Evolutionary conservation across 2,888 invertebrate genomes (phyloP).

Genomic region (Mimumesa dahlbomi): DNA sequence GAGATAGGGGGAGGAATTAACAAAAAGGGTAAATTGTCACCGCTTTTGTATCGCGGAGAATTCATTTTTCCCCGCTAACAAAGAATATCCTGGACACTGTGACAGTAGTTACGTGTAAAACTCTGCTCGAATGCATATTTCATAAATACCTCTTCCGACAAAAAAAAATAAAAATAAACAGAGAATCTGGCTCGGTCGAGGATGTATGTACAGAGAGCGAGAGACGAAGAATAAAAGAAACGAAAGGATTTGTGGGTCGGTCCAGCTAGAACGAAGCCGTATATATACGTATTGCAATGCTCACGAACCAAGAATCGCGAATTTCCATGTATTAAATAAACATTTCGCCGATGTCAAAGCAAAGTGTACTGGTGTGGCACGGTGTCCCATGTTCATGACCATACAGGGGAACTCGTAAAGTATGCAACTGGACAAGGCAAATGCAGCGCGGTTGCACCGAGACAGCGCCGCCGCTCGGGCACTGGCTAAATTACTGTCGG

Average conservation of each 20-base stretch:
- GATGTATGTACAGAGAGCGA: background rate
- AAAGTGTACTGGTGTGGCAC: constrained; percentile 27
- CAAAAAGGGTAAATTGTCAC: constrained; percentile 2
- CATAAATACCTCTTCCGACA: background rate
- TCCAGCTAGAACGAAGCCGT: constrained; percentile 12
- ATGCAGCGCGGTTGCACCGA: constrained; percentile 43
- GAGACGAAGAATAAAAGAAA: constrained; percentile 11
- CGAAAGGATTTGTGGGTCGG: constrained; percentile 24
- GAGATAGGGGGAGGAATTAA: no score
- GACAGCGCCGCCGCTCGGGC: constrained; percentile 30
- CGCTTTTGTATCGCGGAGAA: background rate
- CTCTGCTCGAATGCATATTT: background rate
- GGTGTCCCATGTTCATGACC: constrained; percentile 63
- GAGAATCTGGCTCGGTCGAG: background rate
- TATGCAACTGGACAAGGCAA: constrained; percentile 56
- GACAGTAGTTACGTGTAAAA: constrained; percentile 13
- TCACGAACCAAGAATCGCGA: constrained; percentile 25
- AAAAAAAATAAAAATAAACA: background rate
- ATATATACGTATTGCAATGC: no score
- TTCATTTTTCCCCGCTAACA: background rate
- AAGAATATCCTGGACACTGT: background rate
- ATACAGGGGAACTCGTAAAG: constrained; percentile 67
- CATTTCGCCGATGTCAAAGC: constrained; percentile 56
- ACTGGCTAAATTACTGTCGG: constrained; percentile 47
- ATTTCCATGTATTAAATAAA: constrained; percentile 63